Evolutionary conservation across 2,113 vertebrate genomes (phyloP).

Genomic region (Nothobranchius kuhntae): DNA sequence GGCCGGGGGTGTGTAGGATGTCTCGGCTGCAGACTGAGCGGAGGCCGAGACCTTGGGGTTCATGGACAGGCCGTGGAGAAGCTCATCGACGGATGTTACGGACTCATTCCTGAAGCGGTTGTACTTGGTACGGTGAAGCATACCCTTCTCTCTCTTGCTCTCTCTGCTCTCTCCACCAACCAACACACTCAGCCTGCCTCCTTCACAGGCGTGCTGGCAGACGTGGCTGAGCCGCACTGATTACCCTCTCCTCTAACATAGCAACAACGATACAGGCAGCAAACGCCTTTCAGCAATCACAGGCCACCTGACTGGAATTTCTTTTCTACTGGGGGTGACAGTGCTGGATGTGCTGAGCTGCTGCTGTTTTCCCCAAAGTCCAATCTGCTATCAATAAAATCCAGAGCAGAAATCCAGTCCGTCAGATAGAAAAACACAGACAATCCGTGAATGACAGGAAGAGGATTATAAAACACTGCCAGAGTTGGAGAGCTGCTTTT

Average conservation of each 20-base stretch:
- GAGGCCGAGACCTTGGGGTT: slow-evolving; percentile 92
- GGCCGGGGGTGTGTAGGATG: slow-evolving; percentile 85
- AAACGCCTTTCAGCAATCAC: slow-evolving; percentile 79
- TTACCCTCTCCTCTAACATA: slow-evolving; percentile 88
- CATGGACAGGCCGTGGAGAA: slow-evolving; percentile 95
- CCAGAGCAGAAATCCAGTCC: slow-evolving; percentile 72
- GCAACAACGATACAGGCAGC: slow-evolving; percentile 68
- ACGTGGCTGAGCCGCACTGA: slow-evolving; percentile 83
- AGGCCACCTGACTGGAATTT: slow-evolving; percentile 69
- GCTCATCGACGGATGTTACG: slow-evolving; percentile 97
- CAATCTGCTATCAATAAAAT: slow-evolving; percentile 66
- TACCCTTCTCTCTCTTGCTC: slow-evolving; percentile 90
- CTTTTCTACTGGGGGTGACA: slow-evolving; percentile 58
- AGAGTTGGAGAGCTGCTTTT: slow-evolving; percentile 55
- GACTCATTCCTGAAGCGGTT: slow-evolving; percentile 99
- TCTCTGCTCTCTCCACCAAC: slow-evolving; percentile 79
- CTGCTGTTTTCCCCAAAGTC: slow-evolving; percentile 56
- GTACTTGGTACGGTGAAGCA: slow-evolving; percentile 99
- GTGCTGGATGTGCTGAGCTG: slow-evolving; percentile 57
- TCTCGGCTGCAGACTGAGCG: slow-evolving; percentile 83
- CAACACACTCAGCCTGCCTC: slow-evolving; percentile 84
- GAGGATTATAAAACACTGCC: slow-evolving; percentile 53
- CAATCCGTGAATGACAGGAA: slow-evolving; percentile 69
- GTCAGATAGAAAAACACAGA: slow-evolving; percentile 58
- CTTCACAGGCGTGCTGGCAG: slow-evolving; percentile 87